These are phyloP conservation scores for Coccyzus lansbergi DNA, from an alignment of 2,797 vertebrate species.

Conservation along the genomic window DNA sequence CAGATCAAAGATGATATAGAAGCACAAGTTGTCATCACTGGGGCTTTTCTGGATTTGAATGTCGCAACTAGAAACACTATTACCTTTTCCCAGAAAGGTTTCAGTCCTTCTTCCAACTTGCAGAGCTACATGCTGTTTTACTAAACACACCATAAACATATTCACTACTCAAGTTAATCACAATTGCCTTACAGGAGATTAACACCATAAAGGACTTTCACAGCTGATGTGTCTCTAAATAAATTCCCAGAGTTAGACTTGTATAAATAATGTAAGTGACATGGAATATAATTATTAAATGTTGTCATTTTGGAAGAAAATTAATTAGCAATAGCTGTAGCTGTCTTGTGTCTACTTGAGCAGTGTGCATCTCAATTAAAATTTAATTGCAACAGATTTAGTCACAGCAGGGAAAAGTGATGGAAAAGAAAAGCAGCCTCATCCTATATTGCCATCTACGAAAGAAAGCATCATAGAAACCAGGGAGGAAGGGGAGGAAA, in stretches of 20 bases:
- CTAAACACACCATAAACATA: conserved; percentile 3
- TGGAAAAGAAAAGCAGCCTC: conserved; percentile 55
- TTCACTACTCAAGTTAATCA: conserved; percentile 30
- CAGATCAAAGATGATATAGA: not conserved
- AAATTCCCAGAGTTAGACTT: conserved; percentile 59
- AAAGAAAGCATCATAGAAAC: not conserved
- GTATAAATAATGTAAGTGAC: conserved; percentile 66
- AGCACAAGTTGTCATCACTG: not conserved
- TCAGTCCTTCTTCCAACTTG: not conserved
- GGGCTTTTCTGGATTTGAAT: not conserved
- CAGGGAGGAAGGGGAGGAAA: not conserved
- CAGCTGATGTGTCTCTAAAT: conserved; percentile 37
- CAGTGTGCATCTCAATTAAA: conserved; percentile 81
- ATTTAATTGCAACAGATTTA: conserved; percentile 78
- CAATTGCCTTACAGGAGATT: conserved; percentile 45
- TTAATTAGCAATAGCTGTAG: conserved; percentile 80
- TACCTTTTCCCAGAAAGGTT: not conserved
- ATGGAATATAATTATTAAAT: conserved; percentile 78
- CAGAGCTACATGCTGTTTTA: not conserved
- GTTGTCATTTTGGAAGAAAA: conserved; percentile 80
- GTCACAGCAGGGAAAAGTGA: conserved; percentile 74
- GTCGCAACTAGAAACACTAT: not conserved
- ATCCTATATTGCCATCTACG: not conserved
- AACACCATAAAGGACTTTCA: conserved; percentile 56
- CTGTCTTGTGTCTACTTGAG: conserved; percentile 79